phyloP scores from a whole-genome alignment of 2,888 invertebrate genomes.

The Tricholauxania praeusta region DNA sequence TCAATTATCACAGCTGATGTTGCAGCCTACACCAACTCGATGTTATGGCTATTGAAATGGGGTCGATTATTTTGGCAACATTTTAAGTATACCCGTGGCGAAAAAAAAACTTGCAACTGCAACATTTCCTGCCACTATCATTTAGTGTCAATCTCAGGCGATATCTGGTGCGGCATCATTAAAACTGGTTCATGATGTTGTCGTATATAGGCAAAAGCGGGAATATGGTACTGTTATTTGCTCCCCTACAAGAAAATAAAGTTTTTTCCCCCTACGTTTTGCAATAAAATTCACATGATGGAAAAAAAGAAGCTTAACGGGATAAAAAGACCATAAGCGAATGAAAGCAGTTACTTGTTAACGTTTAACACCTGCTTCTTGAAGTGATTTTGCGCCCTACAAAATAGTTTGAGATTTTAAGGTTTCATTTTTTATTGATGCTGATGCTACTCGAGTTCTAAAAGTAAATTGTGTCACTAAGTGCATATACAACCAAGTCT shows the following conservation, averaged over 20 bases:
- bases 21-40: not conserved
- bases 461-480: no score
- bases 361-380: no score
- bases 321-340: not conserved
- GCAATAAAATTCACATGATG: constrained; percentile 9
- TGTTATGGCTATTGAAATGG: constrained; percentile 39
- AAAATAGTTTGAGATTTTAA: no score
- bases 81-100: not conserved
- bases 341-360: no score
- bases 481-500: no score
- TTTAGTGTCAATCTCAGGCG: constrained; percentile 57
- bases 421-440: no score
- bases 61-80: constrained; percentile 45
- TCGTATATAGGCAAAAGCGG: constrained; percentile 23
- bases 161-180: constrained; percentile 44
- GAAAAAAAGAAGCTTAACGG: not conserved
- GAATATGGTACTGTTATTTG: constrained; percentile 24
- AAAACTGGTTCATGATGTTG: constrained; percentile 46
- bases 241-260: constrained; percentile 13
- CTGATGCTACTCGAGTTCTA: no score
- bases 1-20: constrained; percentile 15
- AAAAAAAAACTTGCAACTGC: constrained; percentile 5
- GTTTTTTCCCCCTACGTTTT: not conserved
- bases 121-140: constrained; percentile 57
- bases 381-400: no score